Percentiles rank a stretch among this genome's conserved stretches.
Conservation (phyloP, 2,113 vertebrate genomes). For the Pterocles gutturalis region DNA sequence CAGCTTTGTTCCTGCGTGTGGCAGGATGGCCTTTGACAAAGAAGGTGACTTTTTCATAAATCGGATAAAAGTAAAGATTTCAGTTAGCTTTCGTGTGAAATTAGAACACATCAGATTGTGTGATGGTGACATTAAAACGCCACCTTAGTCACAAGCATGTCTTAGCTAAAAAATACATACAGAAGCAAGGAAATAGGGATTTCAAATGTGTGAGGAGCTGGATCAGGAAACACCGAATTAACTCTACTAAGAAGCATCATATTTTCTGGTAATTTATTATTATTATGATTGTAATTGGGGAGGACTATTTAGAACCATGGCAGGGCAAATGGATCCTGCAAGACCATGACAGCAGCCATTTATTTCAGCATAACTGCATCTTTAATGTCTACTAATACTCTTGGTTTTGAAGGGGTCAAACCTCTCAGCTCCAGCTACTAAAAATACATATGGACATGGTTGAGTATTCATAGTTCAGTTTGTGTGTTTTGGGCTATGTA, state of each 20-base stretch:
- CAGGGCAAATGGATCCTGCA: background rate
- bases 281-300: background rate
- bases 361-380: background rate
- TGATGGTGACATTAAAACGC: background rate
- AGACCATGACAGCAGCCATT: background rate
- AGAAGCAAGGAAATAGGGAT: background rate
- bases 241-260: background rate
- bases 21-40: background rate
- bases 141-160: background rate
- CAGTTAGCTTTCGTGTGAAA: background rate
- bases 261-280: background rate
- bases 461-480: background rate
- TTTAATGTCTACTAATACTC: background rate
- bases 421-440: background rate
- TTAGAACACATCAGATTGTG: background rate
- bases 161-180: background rate
- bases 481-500: background rate
- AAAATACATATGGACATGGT: background rate
- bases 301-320: background rate
- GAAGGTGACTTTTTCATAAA: background rate
- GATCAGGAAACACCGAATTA: background rate
- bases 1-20: background rate
- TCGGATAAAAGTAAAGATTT: background rate
- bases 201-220: background rate
- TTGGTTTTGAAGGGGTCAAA: background rate